Evolutionary conservation across 2,888 invertebrate genomes (phyloP).

Genomic region (Trilocha varians): DNA sequence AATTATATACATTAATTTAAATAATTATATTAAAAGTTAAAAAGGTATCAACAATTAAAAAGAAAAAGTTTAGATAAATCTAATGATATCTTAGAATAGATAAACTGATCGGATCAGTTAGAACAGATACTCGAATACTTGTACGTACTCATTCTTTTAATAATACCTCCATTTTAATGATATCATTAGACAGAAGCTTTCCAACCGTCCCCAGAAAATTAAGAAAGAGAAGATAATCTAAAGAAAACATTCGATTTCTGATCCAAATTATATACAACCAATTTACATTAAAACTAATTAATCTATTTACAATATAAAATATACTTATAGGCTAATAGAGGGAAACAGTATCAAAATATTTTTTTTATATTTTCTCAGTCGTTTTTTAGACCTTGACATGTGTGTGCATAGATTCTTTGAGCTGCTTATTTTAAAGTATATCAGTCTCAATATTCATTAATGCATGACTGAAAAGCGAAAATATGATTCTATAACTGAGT

Average conservation of each 20-base stretch:
- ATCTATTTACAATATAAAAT: constrained; percentile 7
- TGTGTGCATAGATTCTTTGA: neutral
- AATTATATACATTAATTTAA: constrained; percentile 35
- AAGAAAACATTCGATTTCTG: constrained; percentile 26
- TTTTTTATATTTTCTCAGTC: neutral
- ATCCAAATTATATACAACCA: constrained; percentile 65
- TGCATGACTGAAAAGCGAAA: neutral
- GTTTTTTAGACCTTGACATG: neutral
- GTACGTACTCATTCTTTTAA: neutral
- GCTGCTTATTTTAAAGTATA: neutral
- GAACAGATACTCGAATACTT: neutral
- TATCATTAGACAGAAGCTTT: neutral
- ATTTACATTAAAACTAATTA: constrained; percentile 43
- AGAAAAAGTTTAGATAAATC: neutral
- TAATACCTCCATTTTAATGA: neutral
- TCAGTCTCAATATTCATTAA: neutral
- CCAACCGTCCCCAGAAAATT: neutral
- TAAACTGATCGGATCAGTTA: neutral
- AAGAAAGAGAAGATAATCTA: constrained; percentile 20
- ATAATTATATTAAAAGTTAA: constrained; percentile 24
- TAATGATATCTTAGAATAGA: neutral
- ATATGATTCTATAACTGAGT: no score
- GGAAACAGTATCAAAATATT: neutral
- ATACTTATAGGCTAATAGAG: neutral
- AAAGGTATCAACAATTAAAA: constrained; percentile 5